Evolutionary conservation across 1,140 invertebrate genomes (phyloP), one percentile per base, ranked within the genome.

Genomic region (Amyelois transitella): DNA sequence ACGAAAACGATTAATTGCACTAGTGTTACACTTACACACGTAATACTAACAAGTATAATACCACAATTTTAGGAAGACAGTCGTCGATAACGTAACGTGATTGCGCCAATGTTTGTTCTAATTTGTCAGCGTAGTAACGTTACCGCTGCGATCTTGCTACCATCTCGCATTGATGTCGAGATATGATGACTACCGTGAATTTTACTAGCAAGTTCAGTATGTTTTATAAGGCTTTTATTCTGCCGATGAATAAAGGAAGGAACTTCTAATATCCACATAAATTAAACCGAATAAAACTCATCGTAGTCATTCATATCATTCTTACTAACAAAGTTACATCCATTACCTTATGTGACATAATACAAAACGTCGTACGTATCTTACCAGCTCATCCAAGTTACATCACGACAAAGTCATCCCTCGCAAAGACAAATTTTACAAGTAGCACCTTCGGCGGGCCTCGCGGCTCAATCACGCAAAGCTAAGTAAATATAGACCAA

Each of bases 1-100:
- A 45, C 54, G 53, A 64, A 62, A 68, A 65, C 73, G 66, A 70
- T 61, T 65, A 75, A 75, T 81, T 76, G 69, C 77, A 75, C 75
- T 72, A 72, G 70, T 66, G 66, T 60, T 64, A 66, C 61, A 66
- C 44, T 60, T 61, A 66, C 66, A 58, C 60, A 60, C 61, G 61
- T 55, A 38, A 60, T 56, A 38, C 56, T 60, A 58, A 59, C 53
- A 53, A 62, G 32, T 67, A 66, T 62, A 66, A 69, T 64, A 67
- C 62, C 58, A 58, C 44, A 14, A 25, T 38, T 60, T 55, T 55
- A 55, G 55, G 58, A 51, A 53, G 58, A 62, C 62, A 28, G n/a
- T 45, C 19, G 7, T 21, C 19, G 18, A 48, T 20, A 48, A 48
- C 7, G 18, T 19, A n/a, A n/a, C n/a, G 12, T 10, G 8, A 19